These are phyloP conservation scores for Rotaria macrura DNA, from an alignment of 2,888 invertebrate species.

Conservation along the genomic window DNA sequence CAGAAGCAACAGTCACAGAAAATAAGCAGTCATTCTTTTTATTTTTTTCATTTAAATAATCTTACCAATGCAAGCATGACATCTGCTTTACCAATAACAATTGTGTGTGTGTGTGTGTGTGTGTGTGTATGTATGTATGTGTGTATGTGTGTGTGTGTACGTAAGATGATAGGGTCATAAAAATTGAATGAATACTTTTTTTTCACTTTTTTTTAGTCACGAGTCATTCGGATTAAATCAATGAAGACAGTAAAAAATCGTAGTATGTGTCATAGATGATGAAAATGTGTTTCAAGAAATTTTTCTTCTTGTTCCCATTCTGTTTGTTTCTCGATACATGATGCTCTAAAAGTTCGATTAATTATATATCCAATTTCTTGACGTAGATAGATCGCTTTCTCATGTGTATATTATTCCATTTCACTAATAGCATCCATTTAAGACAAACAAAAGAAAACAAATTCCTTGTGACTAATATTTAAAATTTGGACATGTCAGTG, in stretches of 20 bases:
- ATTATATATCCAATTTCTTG: not conserved
- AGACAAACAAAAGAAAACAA: too few species aligned
- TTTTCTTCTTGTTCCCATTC: not conserved
- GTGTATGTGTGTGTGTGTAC: not conserved
- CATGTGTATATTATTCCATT: too few species aligned
- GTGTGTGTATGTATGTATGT: not conserved
- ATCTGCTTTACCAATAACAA: not conserved
- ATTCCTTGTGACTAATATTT: too few species aligned
- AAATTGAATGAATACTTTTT: not conserved
- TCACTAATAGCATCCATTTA: too few species aligned
- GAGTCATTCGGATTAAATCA: not conserved
- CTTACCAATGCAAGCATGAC: not conserved
- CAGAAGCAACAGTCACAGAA: not conserved
- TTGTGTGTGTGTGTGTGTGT: not conserved
- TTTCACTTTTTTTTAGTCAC: not conserved
- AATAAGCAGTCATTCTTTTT: not conserved
- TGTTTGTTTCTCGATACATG: not conserved
- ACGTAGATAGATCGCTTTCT: not conserved
- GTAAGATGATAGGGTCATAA: not conserved
- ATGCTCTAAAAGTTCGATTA: not conserved
- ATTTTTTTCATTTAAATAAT: not conserved
- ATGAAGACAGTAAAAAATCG: not conserved
- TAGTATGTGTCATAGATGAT: not conserved
- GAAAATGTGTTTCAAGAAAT: not conserved
- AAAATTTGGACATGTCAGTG: too few species aligned